Evolutionary conservation across 2,113 vertebrate genomes (phyloP).

Genomic region (Sapayoa aenigma): DNA sequence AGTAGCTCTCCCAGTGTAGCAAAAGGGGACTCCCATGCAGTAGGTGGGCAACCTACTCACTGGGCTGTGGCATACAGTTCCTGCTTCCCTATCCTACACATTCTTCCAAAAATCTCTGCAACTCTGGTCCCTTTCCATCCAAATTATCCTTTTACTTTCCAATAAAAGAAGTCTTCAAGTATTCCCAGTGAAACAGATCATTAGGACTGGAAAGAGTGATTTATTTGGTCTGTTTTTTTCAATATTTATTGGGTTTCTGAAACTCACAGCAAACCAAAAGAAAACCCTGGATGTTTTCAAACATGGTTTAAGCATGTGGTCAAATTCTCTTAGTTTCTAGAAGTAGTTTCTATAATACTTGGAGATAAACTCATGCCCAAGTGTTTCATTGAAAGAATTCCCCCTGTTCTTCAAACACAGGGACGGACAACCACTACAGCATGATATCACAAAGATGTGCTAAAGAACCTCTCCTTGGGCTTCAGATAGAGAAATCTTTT

Average conservation of each 20-base stretch:
- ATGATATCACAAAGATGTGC: rapidly evolving
- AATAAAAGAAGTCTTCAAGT: not conserved
- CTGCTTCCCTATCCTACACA: not conserved
- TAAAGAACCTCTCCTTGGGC: not conserved
- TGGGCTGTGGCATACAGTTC: not conserved
- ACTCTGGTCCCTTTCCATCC: not conserved
- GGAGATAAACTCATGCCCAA: not conserved
- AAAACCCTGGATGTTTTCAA: not conserved
- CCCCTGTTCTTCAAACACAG: rapidly evolving
- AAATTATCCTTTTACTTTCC: not conserved
- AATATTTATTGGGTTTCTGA: not conserved
- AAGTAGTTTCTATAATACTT: not conserved
- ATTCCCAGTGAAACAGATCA: not conserved
- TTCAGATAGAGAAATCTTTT: not conserved
- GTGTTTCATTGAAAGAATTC: not conserved
- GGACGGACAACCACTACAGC: not conserved
- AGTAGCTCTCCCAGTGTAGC: not conserved
- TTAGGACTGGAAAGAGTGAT: not conserved
- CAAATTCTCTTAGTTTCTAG: not conserved
- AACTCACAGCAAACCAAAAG: not conserved
- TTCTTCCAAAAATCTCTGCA: not conserved
- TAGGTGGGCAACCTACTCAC: not conserved
- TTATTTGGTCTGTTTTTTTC: not conserved
- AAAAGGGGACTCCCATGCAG: not conserved
- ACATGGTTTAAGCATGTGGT: not conserved